Evolutionary conservation across 2,888 invertebrate genomes (phyloP), one percentile per base, ranked within the genome.

Genomic region (Limnephilus lunatus): DNA sequence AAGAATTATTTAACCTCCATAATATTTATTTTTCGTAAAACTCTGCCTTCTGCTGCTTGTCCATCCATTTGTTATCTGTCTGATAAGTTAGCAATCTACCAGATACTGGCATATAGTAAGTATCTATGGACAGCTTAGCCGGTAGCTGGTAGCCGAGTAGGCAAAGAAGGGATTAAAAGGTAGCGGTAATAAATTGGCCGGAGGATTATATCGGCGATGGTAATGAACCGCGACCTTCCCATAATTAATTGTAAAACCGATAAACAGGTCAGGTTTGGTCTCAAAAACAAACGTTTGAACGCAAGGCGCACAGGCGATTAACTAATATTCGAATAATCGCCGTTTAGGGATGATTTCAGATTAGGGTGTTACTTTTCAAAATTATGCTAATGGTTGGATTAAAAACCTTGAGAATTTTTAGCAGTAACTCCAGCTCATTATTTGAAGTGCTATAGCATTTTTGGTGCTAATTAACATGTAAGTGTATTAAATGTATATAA

Each of bases 241-340:
- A 44, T 86, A 44, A 86, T 86, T 86, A 86, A 86, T 86, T 86
- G 48, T 86, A 48, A 86, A 86, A 39, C 86, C 86, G 44, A 86
- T 86, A 86, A 86, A 86, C n/a, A 86, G 86, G 44, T n/a, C 86
- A 86, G 86, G 44, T 44, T 44, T 44, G 25, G 68, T 68, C 68
- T 68, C 68, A 68, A 68, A 68, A 68, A 68, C 25, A 68, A 68
- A 68, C 25, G n/a, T 68, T 68, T 68, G 25, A 68, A 68, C 68
- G 68, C 68, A 25, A 2, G 25, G 25, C 25, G 25, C 68, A 68
- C 68, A 2, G 68, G 25, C 68, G 68, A 68, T 68, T 68, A 68
- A 68, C 68, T 68, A 68, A 68, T 68, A 68, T 68, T 68, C 68
- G 25, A 68, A 68, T 68, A 9, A 68, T 68, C 68, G 68, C 25